Base-by-base conservation (phyloP, 2,888 invertebrate genomes). In the Thera obeliscata region DNA sequence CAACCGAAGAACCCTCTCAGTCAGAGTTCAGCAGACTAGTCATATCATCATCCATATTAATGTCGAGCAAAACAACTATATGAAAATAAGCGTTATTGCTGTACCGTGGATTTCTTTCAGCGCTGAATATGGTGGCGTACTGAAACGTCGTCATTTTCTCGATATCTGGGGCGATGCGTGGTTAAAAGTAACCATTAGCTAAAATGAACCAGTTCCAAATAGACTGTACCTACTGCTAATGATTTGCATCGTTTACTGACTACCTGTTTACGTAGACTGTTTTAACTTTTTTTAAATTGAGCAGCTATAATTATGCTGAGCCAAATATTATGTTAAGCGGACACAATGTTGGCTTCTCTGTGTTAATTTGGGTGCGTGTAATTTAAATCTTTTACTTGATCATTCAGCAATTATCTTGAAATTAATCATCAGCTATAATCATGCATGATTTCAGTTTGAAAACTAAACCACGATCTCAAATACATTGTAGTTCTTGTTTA, bases 401-500 rank as follows among this genome's bases (percentile, higher is more conserved):
- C 5, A 4, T 41, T 7, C 11, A 11, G 48, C 3, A 48, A n/a
- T 11, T 48, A 22, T 50, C 50, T 22, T 22, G 50, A 6, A 50
- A n/a, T 22, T 50, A 50, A 50, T 50, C 7, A 49, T 12, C 49
- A 11, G 49, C 6, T 4, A 5, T 50, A 41, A 7, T 22, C 41
- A 41, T 4, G 41, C 50, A 22, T 7, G 2, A 22, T 12, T 12
- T 22, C 6, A 36, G 41, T 33, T 11, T 48, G 5, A 36, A 63
- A 57, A 36, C 46, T 33, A 58, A 61, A 56, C 38, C 46, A 41
- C 5, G 52, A 5, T n/a, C 36, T 48, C 52, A 56, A 58, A 56
- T n/a, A 49, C 33, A 41, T 58, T 33, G 12, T 68, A 49, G 57
- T 41, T 48, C 8, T 52, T 48, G 58, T 64, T 61, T 60, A 66